Base-by-base conservation (phyloP, 2,888 invertebrate species). In the Scotopteryx bipunctaria region DNA sequence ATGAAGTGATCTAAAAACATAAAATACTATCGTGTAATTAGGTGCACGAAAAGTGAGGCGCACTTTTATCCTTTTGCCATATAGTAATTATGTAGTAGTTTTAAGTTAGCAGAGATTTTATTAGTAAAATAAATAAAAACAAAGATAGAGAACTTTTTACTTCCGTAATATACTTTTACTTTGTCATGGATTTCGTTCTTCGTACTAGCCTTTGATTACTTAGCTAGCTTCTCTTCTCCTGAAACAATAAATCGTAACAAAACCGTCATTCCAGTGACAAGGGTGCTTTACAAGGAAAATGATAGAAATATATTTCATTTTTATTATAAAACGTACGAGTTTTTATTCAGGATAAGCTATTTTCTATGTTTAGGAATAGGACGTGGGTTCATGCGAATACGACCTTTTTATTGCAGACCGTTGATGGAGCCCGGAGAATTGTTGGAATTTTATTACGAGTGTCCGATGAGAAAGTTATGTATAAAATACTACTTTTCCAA, bases 211-310 rank as follows among this genome's bases (percentile, higher is more conserved):
- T 5, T 19, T 36, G 6, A 5, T 36, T 45, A n/a, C 44, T 5
- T 5, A 27, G 36, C 41, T 37, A 38, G 33, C 35, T 25, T 25
- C 41, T 52, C 23, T 36, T 55, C 45, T 45, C 37, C 48, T 56
- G 49, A 59, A 53, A 59, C 55, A 64, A 59, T 60, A 57, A 63
- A 63, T 61, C 49, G 46, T 49, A 33, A 41, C 48, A 48, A 51
- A 55, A 48, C 58, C 57, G 41, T 51, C 55, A 49, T 53, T 36
- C 41, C 37, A 36, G 33, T 59, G 59, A 61, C 59, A 50, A 63
- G 62, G 63, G 62, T 63, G 29, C 27, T 29, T 48, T 45, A 55
- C 48, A 37, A 56, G 61, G 56, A 58, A 61, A 63, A 56, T 59
- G 50, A 56, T 57, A 59, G 36, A 51, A 49, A 48, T 32, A 59